Percentiles rank a stretch among this genome's conserved stretches.
phyloP scores from a whole-genome alignment of 2,113 vertebrate genomes.

The Colossoma macropomum region DNA sequence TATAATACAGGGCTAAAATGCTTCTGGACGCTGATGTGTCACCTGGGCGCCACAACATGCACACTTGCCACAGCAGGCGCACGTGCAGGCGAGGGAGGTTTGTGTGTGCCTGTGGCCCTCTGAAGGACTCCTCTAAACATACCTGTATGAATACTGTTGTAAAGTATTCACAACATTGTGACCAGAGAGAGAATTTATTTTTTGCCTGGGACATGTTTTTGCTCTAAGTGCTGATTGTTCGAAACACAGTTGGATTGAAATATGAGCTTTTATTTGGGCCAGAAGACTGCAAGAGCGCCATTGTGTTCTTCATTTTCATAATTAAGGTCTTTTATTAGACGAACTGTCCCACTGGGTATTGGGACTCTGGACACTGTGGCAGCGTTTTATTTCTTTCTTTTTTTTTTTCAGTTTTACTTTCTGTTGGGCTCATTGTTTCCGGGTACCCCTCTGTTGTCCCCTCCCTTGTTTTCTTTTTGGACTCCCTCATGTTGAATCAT shows the following conservation, averaged over 20 bases:
- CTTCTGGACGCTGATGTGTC: conserved; percentile 27
- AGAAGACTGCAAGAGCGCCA: conserved; percentile 46
- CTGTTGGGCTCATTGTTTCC: conserved; percentile 6
- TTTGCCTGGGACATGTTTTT: conserved; percentile 16
- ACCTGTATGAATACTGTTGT: conserved; percentile 23
- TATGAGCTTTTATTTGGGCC: conserved; percentile 50
- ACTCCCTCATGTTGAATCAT: not conserved
- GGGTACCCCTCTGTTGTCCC: not conserved
- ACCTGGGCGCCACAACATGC: not conserved
- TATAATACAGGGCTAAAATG: conserved; percentile 42
- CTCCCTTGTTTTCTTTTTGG: not conserved
- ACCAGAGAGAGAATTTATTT: conserved; percentile 5
- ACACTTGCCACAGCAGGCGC: not conserved
- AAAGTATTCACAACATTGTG: conserved; percentile 15
- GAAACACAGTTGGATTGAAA: conserved; percentile 24
- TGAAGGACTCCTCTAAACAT: conserved; percentile 20
- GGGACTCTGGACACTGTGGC: conserved; percentile 33
- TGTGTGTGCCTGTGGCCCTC: conserved; percentile 21
- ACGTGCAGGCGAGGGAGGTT: not conserved
- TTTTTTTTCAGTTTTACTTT: not conserved
- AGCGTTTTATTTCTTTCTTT: conserved; percentile 31
- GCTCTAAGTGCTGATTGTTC: conserved; percentile 1
- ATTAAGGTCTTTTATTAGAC: conserved; percentile 54
- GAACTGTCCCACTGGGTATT: conserved; percentile 22
- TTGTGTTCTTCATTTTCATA: conserved; percentile 45